Evolutionary conservation across 2,797 vertebrate species (phyloP), one percentile per base, ranked within the genome.

Genomic region (Mareca penelope): DNA sequence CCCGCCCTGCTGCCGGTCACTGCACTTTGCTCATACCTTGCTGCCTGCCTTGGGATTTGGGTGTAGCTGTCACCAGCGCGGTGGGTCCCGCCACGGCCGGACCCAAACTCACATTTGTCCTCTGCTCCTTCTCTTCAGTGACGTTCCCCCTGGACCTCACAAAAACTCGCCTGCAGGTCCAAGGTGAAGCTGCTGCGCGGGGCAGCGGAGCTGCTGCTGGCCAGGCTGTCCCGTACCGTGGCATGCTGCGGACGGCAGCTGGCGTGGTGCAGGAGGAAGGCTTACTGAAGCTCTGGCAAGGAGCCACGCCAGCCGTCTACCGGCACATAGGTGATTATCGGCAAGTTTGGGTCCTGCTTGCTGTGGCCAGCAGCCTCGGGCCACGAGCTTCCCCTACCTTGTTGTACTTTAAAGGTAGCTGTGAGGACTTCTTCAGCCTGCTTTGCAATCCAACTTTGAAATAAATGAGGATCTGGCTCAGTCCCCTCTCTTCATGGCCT

Each of bases 101-200:
- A 15, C 52, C 40, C 7, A 1, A 24, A 23, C 16, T 94, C 72
- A 77, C 3, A 1, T 35, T 55, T 90, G 42, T 86, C 90, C 59
- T 56, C 53, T 59, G 46, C 29, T 73, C 15, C 94, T 84, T 88
- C 48, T 86, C 40, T 13, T 78, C 95, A 98, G 98, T 98, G 85
- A 99, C 98, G 4, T 99, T 98, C 92, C 98, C 98, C n/a, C 97
- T 99, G 50, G 98, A 99, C 83, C 98, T 99, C 70, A 98, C 98
- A 5, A 99, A 99, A 97, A 99, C 98, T 22, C 98, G 98, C 65
- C 98, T 99, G 75, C 98, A 99, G 89, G 97, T 98, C 72, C 98
- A 99, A 96, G 98, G 98, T 55, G 98, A 99, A 96, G 97, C 97
- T 23, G 98, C 97, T 1, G 64, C 84, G 57, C 84, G 17, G 11